Conservation (phyloP, 2,113 vertebrate genomes). For the Brachypodius melanocephalos region DNA sequence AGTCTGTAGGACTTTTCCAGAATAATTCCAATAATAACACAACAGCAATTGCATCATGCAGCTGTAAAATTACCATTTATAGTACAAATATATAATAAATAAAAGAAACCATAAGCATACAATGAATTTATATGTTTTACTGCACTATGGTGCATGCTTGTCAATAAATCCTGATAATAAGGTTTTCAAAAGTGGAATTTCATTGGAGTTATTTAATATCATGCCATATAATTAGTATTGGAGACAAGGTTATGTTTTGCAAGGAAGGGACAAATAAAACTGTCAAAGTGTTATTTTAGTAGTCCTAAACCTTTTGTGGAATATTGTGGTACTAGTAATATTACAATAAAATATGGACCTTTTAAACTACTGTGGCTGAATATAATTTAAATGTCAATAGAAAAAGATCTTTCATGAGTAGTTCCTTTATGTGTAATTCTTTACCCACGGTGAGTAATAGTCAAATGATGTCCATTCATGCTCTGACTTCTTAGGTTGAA, state of each 20-base stretch:
- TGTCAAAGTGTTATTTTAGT: constrained; percentile 30
- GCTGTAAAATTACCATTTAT: background rate
- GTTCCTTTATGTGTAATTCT: constrained; percentile 17
- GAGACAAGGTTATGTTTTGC: constrained; percentile 4
- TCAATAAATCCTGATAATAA: constrained; percentile 52
- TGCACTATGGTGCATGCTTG: background rate
- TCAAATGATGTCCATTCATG: constrained; percentile 22
- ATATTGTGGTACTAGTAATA: constrained; percentile 1
- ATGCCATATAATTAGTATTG: constrained; percentile 21
- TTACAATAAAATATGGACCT: constrained; percentile 8
- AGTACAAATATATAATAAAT: background rate
- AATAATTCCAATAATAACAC: background rate
- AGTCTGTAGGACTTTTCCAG: background rate
- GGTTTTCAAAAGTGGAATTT: constrained; percentile 48
- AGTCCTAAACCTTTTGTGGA: background rate
- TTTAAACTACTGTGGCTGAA: constrained; percentile 18
- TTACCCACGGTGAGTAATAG: background rate
- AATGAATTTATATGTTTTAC: constrained; percentile 13
- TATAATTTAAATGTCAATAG: constrained; percentile 29
- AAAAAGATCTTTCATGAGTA: constrained; percentile 9
- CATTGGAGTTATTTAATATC: constrained; percentile 41
- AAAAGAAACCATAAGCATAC: background rate
- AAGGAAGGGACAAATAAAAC: constrained; percentile 46
- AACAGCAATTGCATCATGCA: background rate
- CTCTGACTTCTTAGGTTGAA: constrained; percentile 3